Evolutionary conservation across 2,113 vertebrate genomes (phyloP).

Genomic region (Catharus bicknelli): DNA sequence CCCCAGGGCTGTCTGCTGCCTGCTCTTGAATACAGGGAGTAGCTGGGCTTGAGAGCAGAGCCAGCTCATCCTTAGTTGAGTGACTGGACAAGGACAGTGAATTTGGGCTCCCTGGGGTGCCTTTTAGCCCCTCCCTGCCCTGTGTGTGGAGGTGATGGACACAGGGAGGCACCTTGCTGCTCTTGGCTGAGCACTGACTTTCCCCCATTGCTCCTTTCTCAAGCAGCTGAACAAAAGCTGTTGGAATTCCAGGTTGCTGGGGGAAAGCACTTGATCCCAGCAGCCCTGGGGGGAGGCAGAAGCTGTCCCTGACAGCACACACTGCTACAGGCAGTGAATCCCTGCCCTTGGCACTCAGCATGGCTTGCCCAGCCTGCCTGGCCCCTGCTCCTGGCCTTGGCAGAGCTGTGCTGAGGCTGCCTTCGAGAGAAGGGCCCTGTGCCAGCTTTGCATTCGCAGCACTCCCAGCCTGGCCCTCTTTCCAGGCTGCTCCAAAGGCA

Average conservation of each 20-base stretch:
- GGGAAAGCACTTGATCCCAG: not conserved
- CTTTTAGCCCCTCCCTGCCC: rapidly evolving
- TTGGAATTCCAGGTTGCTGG: not conserved
- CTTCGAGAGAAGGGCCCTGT: not conserved
- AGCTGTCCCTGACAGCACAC: not conserved
- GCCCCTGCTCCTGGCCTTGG: not conserved
- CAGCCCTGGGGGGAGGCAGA: not conserved
- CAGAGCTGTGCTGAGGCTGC: not conserved
- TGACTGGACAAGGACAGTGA: not conserved
- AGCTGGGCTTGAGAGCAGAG: not conserved
- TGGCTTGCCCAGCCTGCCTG: not conserved
- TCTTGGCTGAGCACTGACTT: rapidly evolving
- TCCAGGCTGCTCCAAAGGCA: not conserved
- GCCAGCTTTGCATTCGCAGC: not conserved
- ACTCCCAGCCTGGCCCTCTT: not conserved
- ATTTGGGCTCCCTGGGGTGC: not conserved
- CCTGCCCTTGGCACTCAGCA: not conserved
- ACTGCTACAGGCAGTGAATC: not conserved
- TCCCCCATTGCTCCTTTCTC: not conserved
- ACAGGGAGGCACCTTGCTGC: not conserved
- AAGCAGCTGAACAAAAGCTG: not conserved
- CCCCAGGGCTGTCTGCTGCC: not conserved
- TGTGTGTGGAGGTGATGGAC: not conserved
- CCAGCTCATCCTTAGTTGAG: not conserved
- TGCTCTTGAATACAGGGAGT: not conserved